These are phyloP conservation scores for Vidua macroura DNA, from an alignment of 2,113 vertebrate genomes.

Conservation along the genomic window DNA sequence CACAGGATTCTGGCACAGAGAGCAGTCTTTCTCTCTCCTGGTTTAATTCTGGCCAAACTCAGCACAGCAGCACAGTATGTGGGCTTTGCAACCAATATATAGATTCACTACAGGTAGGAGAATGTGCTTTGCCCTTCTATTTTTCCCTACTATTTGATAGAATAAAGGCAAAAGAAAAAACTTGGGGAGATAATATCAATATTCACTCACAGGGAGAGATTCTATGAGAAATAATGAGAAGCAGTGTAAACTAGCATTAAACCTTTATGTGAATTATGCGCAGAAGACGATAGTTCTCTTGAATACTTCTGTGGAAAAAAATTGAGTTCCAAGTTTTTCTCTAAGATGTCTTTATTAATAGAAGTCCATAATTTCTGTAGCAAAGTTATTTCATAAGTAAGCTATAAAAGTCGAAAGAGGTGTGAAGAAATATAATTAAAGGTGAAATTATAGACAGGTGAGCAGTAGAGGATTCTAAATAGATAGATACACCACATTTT, in stretches of 20 bases:
- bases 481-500: neutral
- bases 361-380: neutral
- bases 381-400: neutral
- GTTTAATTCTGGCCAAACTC: neutral
- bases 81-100: neutral
- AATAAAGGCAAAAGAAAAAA: neutral
- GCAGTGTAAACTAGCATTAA: neutral
- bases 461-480: neutral
- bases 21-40: neutral
- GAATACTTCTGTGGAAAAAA: neutral
- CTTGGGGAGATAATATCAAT: neutral
- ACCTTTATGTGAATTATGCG: neutral
- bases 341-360: neutral
- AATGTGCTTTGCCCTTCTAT: neutral
- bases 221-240: neutral
- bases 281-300: neutral
- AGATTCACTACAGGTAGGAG: neutral
- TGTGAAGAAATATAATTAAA: neutral
- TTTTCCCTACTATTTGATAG: neutral
- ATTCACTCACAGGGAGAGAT: neutral
- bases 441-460: neutral
- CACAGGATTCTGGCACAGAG: neutral
- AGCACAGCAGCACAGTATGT: neutral
- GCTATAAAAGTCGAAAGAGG: neutral
- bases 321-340: neutral